Conservation (phyloP, 2,113 vertebrate species). For the Parus major region DNA sequence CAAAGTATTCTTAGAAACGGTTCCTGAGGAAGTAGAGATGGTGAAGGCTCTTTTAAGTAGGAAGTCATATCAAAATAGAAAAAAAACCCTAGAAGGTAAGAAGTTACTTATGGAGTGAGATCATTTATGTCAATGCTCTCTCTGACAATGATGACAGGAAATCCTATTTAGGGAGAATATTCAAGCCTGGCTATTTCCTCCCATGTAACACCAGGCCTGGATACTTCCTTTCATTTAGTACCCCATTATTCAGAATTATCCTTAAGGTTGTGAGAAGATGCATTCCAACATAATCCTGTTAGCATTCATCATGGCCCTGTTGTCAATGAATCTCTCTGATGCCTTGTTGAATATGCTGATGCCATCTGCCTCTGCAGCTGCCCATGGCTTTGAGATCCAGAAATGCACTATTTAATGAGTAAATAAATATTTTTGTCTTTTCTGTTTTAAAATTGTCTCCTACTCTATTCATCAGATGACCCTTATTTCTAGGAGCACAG, state of each 20-base stretch:
- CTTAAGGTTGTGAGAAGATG: background rate
- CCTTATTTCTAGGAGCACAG: background rate
- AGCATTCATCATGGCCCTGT: background rate
- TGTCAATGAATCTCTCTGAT: background rate
- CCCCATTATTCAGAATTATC: background rate
- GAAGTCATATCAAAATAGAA: background rate
- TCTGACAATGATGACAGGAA: background rate
- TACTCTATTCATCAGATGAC: background rate
- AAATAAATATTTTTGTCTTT: background rate
- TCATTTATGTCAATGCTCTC: background rate
- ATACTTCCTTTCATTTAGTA: background rate
- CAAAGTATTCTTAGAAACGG: background rate
- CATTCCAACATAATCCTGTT: background rate
- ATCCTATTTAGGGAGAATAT: background rate
- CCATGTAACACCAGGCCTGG: background rate
- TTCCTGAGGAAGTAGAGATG: background rate
- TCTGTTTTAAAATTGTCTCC: background rate
- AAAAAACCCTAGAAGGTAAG: background rate
- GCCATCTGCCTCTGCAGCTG: constrained; percentile 1
- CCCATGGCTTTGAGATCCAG: background rate
- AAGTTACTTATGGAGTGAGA: background rate
- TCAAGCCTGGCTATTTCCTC: background rate
- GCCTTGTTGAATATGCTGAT: background rate
- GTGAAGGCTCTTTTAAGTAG: background rate
- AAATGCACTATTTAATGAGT: background rate